Conservation (phyloP, 2,888 invertebrate species). For the Chorisops tibialis region DNA sequence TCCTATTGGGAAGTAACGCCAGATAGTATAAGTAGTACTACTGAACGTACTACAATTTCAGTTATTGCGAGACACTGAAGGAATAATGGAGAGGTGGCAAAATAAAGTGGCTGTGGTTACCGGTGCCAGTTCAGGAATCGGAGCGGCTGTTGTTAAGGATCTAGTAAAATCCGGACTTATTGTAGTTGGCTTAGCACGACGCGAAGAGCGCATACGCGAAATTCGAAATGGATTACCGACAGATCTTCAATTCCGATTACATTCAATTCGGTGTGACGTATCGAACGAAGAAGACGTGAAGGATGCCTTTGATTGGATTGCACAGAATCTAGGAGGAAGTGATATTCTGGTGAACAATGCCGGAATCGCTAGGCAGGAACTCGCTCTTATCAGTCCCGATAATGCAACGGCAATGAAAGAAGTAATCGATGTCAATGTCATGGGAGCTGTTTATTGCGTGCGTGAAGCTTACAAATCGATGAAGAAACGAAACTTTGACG, state of each 20-base stretch:
- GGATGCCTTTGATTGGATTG: slow-evolving; percentile 55
- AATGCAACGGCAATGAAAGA: slow-evolving; percentile 40
- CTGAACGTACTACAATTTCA: too few species aligned
- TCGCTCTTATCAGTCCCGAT: slow-evolving; percentile 34
- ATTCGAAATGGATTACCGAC: slow-evolving; percentile 38
- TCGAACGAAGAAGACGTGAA: slow-evolving; percentile 56
- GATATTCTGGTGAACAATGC: slow-evolving; percentile 61
- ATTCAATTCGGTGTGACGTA: slow-evolving; percentile 52
- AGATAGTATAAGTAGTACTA: too few species aligned
- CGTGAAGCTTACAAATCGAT: slow-evolving; percentile 36
- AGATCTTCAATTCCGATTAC: slow-evolving; percentile 38
- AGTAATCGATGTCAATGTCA: slow-evolving; percentile 49
- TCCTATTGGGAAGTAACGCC: too few species aligned
- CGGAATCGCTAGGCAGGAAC: slow-evolving; percentile 44
- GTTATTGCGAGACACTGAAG: too few species aligned
- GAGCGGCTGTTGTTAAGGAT: slow-evolving; percentile 50
- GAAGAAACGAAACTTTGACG: not conserved
- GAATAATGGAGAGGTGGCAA: slow-evolving; percentile 53
- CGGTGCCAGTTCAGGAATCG: slow-evolving; percentile 63
- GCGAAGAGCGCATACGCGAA: slow-evolving; percentile 48
- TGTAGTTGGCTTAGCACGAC: slow-evolving; percentile 58
- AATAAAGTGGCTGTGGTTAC: slow-evolving; percentile 63
- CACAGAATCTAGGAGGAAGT: slow-evolving; percentile 53
- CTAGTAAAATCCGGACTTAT: slow-evolving; percentile 55
- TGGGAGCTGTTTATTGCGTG: slow-evolving; percentile 38